Conservation (phyloP, 2,113 vertebrate species). For the Mormyrus lacerda region DNA sequence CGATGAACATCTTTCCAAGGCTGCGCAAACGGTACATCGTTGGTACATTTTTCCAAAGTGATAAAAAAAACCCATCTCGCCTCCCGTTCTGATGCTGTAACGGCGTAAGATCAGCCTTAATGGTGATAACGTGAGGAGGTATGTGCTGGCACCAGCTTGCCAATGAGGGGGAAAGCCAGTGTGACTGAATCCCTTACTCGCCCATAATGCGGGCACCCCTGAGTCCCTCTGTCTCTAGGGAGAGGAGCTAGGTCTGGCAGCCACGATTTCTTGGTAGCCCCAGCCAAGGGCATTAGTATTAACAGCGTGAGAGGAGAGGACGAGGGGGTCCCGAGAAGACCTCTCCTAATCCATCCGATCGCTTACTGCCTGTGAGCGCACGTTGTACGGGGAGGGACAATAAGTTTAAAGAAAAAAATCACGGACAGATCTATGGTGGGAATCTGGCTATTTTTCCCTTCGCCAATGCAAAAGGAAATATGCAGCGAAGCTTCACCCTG, state of each 20-base stretch:
- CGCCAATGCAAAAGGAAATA: conserved; percentile 99
- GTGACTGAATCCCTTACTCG: conserved; percentile 13
- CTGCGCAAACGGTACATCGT: conserved; percentile 8
- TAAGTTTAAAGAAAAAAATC: conserved; percentile 40
- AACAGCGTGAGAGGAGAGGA: conserved; percentile 35
- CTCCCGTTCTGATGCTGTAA: conserved; percentile 26
- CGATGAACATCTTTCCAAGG: neutral
- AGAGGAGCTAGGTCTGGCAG: conserved; percentile 27
- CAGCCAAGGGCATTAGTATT: conserved; percentile 43
- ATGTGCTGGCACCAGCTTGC: neutral
- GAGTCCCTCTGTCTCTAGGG: conserved; percentile 14
- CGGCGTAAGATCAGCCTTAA: neutral
- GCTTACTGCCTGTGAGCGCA: conserved; percentile 58
- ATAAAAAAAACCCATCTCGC: neutral
- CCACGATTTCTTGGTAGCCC: conserved; percentile 36
- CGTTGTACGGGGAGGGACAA: conserved; percentile 44
- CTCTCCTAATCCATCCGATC: conserved; percentile 65
- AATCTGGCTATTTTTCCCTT: conserved; percentile 80
- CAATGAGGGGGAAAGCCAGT: neutral
- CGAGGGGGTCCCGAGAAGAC: conserved; percentile 42
- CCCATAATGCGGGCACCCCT: conserved; percentile 13
- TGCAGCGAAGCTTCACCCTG: conserved; percentile 95
- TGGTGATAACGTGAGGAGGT: neutral
- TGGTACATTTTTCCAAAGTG: neutral
- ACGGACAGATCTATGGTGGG: conserved; percentile 81